Conservation (phyloP, 2,888 invertebrate genomes). For the Xestia rhomboidea region DNA sequence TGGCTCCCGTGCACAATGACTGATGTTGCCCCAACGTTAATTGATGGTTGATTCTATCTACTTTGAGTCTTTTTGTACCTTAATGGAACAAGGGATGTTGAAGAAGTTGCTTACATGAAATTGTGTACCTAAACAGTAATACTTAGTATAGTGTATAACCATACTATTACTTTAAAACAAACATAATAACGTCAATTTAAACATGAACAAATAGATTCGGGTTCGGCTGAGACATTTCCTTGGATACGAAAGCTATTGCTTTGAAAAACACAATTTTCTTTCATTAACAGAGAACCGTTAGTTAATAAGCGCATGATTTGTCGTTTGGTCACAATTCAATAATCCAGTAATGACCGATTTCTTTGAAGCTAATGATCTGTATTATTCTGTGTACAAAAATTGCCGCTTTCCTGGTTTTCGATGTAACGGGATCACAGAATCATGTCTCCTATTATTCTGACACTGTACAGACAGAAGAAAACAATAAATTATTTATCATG, state of each 20-base stretch:
- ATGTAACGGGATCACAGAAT: conserved; percentile 41
- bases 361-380: conserved; percentile 48
- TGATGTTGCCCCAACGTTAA: conserved; percentile 45
- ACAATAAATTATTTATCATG: conserved; percentile 72
- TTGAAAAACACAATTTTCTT: conserved; percentile 18
- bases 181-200: neutral
- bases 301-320: conserved; percentile 33
- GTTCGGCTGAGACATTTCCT: conserved; percentile 6
- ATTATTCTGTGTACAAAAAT: conserved; percentile 35
- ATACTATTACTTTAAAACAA: neutral
- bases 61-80: conserved; percentile 23
- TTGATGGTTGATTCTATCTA: conserved; percentile 47
- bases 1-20: conserved; percentile 51
- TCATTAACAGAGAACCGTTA: conserved; percentile 21
- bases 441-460: conserved; percentile 52
- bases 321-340: conserved; percentile 47
- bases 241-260: conserved; percentile 11
- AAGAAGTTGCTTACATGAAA: neutral
- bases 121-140: neutral
- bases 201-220: neutral
- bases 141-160: neutral
- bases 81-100: conserved; percentile 19
- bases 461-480: conserved; percentile 57
- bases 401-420: conserved; percentile 8
- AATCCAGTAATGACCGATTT: conserved; percentile 45